Evolutionary conservation across 2,797 vertebrate species (phyloP), one percentile per base, ranked within the genome.

Genomic region (Atherinosoma microstoma): DNA sequence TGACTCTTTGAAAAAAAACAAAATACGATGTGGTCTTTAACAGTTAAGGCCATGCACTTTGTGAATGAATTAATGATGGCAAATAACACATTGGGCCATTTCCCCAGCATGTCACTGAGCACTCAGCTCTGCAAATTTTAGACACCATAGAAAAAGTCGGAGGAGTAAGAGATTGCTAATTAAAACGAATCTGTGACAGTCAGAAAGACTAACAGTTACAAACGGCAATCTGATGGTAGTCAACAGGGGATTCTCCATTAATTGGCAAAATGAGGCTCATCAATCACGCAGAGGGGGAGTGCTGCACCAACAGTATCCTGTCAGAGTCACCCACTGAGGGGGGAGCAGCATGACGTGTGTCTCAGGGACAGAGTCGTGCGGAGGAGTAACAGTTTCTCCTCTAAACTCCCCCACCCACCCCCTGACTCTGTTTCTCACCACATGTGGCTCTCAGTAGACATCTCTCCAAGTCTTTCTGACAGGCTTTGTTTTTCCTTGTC

Each of bases 241-340:
- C 94, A 94, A 93, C 93, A 91, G 92, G 93, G 93, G 93, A 93
- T 93, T 94, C 88, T 90, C 90, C 91, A 94, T 94, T 95, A 95
- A 95, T 95, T 94, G 93, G 91, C 90, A 90, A 95, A 94, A 95
- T 95, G 93, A 94, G 93, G 87, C 90, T 94, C 95, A 95, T 95
- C 94, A 94, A 94, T 95, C 94, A 95, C 91, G 35, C 89, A 67
- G 89, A 89, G 89, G 92, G 93, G 86, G 86, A 68, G 70, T 73
- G 80, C 84, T 82, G 85, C 85, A 90, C 80, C 87, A 87, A 90
- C 84, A 89, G 82, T 83, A 86, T 92, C 86, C 90, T 86, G 88
- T 92, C 94, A 91, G 87, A 67, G 82, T 84, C 82, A 73, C 86
- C 89, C 84, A 90, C 91, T 88, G 89, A 82, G 75, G 91, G 87